A percentile compares a stretch with the other conserved stretches of the same genome.
Conservation (phyloP, 1,140 invertebrate genomes). For the Aporrectodea caliginosa region DNA sequence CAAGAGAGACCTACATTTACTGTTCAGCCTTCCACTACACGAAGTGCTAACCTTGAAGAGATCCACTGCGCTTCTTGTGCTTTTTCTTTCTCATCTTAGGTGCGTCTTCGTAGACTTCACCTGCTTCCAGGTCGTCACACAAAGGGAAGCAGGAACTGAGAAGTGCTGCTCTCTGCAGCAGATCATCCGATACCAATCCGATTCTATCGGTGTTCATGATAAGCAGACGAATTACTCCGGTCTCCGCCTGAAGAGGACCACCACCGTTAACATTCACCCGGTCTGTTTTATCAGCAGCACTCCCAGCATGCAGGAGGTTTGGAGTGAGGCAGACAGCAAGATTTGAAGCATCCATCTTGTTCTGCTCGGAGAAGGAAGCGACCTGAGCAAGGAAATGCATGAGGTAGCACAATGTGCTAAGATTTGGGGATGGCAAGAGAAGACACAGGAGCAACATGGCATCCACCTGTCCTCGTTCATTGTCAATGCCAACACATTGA, state of each 20-base stretch:
- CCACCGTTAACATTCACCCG: slow-evolving; percentile 54
- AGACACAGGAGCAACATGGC: slow-evolving; percentile 64
- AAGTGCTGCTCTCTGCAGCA: slow-evolving; percentile 55
- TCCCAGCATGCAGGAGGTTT: slow-evolving; percentile 71
- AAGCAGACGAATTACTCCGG: slow-evolving; percentile 63
- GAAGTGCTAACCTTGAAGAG: slow-evolving; percentile 68
- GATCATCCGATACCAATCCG: slow-evolving; percentile 65
- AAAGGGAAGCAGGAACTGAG: slow-evolving; percentile 42
- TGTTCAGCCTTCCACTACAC: no score
- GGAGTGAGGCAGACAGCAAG: slow-evolving; percentile 75
- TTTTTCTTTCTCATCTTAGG: slow-evolving; percentile 51
- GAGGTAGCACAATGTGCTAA: slow-evolving; percentile 67
- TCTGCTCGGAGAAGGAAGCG: slow-evolving; percentile 62
- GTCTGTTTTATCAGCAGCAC: slow-evolving; percentile 56
- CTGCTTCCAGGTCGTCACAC: slow-evolving; percentile 48
- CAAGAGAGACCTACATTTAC: no score
- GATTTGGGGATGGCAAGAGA: slow-evolving; percentile 63
- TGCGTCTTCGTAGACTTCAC: slow-evolving; percentile 36
- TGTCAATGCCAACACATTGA: slow-evolving; percentile 34
- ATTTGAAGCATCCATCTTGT: slow-evolving; percentile 77
- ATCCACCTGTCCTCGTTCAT: slow-evolving; percentile 51
- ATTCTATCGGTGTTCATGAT: slow-evolving; percentile 72
- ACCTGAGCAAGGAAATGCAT: slow-evolving; percentile 65
- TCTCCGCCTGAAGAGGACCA: slow-evolving; percentile 49
- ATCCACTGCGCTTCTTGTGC: slow-evolving; percentile 71